Evolutionary conservation across 1,140 invertebrate genomes (phyloP).

Genomic region (Drosophila oshimai): DNA sequence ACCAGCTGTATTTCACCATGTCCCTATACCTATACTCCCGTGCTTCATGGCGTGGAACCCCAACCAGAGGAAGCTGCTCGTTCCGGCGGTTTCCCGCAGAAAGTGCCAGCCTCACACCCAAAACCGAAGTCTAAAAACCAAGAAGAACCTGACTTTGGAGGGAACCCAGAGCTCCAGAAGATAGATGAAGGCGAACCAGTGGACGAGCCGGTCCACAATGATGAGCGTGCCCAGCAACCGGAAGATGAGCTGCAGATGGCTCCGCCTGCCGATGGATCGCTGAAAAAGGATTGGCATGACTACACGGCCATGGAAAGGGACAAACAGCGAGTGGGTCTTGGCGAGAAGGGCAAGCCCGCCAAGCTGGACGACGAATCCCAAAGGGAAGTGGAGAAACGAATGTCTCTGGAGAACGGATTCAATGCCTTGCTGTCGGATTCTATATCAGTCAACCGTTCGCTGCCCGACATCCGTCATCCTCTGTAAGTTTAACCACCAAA

Average conservation of each 20-base stretch:
- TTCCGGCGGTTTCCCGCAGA: neutral
- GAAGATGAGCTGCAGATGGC: slow-evolving; percentile 28
- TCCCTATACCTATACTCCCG: slow-evolving; percentile 66
- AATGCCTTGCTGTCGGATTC: slow-evolving; percentile 95
- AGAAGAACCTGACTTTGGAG: neutral
- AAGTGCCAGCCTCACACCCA: neutral
- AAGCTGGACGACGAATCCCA: slow-evolving; percentile 87
- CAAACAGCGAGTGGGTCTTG: slow-evolving; percentile 87
- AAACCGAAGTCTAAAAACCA: neutral
- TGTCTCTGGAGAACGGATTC: slow-evolving; percentile 87
- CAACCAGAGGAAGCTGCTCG: slow-evolving; percentile 10
- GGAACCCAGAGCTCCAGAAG: neutral
- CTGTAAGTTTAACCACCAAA: slow-evolving; percentile 85
- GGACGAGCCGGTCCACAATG: neutral
- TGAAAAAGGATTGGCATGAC: slow-evolving; percentile 91
- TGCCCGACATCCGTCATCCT: slow-evolving; percentile 91
- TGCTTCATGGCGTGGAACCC: slow-evolving; percentile 51
- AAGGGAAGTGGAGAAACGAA: slow-evolving; percentile 84
- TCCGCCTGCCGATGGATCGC: slow-evolving; percentile 83
- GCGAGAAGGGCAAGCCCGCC: slow-evolving; percentile 89
- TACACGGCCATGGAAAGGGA: slow-evolving; percentile 89
- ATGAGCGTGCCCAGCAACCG: neutral
- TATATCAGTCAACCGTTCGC: slow-evolving; percentile 91
- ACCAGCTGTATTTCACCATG: slow-evolving; percentile 74
- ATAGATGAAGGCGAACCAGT: slow-evolving; percentile 9